Evolutionary conservation across 2,113 vertebrate species (phyloP).

Genomic region (Rafetus swinhoei): DNA sequence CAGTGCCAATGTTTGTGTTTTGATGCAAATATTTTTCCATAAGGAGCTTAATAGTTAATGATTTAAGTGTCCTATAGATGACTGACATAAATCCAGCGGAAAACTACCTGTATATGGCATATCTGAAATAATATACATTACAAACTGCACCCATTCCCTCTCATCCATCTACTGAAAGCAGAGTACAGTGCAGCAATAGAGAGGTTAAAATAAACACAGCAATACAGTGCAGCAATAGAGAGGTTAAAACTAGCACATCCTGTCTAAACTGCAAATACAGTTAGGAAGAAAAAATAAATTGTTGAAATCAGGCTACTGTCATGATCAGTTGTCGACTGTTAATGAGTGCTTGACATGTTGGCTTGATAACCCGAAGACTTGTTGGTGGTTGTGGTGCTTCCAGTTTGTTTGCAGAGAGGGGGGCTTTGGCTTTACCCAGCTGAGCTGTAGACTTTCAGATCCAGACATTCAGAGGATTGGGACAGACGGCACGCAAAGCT

Average conservation of each 20-base stretch:
- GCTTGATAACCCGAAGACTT: not conserved
- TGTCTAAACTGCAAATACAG: slow-evolving; percentile 28
- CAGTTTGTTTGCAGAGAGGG: not conserved
- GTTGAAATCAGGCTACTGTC: slow-evolving; percentile 26
- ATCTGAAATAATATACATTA: not conserved
- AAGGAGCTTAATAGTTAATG: not conserved
- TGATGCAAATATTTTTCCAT: not conserved
- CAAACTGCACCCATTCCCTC: not conserved
- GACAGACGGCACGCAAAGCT: fast-evolving
- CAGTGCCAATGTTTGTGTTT: not conserved
- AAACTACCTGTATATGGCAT: not conserved
- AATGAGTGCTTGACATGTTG: not conserved
- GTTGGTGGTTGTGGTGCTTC: not conserved
- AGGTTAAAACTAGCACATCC: not conserved
- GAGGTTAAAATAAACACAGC: too few species aligned
- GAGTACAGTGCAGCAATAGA: not conserved
- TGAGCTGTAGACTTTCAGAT: slow-evolving; percentile 1
- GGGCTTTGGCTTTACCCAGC: not conserved
- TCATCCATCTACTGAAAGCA: slow-evolving; percentile 19
- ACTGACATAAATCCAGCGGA: not conserved
- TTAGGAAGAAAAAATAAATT: slow-evolving; percentile 30
- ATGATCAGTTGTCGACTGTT: not conserved
- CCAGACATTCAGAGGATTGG: not conserved
- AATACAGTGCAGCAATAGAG: not conserved
- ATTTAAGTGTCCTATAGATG: not conserved